Percentiles rank a stretch among this genome's conserved stretches.
phyloP scores from a whole-genome alignment of 2,113 vertebrate genomes.

The Athene noctua region DNA sequence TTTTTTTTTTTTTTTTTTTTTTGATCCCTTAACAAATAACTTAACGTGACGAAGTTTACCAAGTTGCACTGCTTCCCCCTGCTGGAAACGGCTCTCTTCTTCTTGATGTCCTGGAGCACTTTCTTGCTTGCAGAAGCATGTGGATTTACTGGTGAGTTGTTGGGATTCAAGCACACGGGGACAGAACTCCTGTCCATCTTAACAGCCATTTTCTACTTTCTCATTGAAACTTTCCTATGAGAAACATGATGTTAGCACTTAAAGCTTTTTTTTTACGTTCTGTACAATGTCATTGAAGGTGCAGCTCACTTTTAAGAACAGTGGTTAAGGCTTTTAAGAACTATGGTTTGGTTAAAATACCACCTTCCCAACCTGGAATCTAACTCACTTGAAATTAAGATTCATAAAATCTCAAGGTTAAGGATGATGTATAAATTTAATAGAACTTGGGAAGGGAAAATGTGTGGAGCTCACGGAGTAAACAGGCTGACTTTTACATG shows the following conservation, averaged over 20 bases:
- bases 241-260: neutral
- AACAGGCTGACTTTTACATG: neutral
- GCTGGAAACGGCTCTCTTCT: slow-evolving; percentile 97
- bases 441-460: neutral
- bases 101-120: slow-evolving; percentile 99
- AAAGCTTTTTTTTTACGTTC: fast-evolving
- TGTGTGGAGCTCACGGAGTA: neutral
- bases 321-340: neutral
- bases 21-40: slow-evolving; percentile 76
- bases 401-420: neutral
- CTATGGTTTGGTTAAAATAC: neutral
- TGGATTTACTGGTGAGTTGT: slow-evolving; percentile 90
- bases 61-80: slow-evolving; percentile 97
- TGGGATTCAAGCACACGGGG: neutral
- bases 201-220: neutral
- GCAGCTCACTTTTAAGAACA: neutral
- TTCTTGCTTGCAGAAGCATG: slow-evolving; percentile 97
- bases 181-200: neutral
- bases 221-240: neutral
- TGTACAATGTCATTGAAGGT: neutral
- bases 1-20: neutral
- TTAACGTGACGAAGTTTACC: slow-evolving; percentile 97
- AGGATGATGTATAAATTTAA: neutral
- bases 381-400: neutral
- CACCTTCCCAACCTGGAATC: neutral